Evolutionary conservation across 1,140 invertebrate genomes (phyloP).

Genomic region (Orussus abietinus): DNA sequence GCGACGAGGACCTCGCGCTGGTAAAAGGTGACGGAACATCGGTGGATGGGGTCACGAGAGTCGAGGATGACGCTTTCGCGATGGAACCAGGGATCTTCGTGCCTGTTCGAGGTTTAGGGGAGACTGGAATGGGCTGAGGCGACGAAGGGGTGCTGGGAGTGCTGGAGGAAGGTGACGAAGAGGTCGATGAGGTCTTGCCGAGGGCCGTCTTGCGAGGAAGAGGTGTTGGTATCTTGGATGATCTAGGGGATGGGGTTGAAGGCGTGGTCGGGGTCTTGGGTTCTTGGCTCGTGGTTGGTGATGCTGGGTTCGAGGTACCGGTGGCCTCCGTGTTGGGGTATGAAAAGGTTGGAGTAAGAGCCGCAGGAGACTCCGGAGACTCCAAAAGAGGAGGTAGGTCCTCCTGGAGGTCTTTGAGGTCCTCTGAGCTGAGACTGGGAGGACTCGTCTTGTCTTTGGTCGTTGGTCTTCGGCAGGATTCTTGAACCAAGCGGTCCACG

Average conservation of each 20-base stretch:
- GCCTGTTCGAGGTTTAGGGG: constrained; percentile 18
- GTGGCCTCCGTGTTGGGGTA: background rate
- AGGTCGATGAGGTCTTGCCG: constrained; percentile 20
- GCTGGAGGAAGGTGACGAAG: constrained; percentile 18
- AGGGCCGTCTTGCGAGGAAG: constrained; percentile 36
- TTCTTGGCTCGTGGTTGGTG: background rate
- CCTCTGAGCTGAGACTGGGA: too few species aligned
- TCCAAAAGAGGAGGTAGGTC: too few species aligned
- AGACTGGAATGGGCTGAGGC: constrained; percentile 11
- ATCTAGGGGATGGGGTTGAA: background rate
- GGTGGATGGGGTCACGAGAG: too few species aligned
- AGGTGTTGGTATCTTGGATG: constrained; percentile 13
- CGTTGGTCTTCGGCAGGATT: too few species aligned
- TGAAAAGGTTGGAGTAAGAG: constrained; percentile 1
- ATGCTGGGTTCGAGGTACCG: background rate
- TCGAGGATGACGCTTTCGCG: too few species aligned
- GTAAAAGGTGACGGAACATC: too few species aligned
- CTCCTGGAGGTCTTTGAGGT: too few species aligned
- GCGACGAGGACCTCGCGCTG: too few species aligned
- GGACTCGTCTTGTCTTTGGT: too few species aligned
- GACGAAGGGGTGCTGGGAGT: constrained; percentile 16
- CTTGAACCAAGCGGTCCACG: too few species aligned
- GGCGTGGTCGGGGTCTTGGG: background rate
- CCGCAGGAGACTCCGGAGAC: background rate
- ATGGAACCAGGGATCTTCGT: constrained; percentile 5